Base-by-base conservation (phyloP, 2,113 vertebrate genomes). In the Lepisosteus oculatus region DNA sequence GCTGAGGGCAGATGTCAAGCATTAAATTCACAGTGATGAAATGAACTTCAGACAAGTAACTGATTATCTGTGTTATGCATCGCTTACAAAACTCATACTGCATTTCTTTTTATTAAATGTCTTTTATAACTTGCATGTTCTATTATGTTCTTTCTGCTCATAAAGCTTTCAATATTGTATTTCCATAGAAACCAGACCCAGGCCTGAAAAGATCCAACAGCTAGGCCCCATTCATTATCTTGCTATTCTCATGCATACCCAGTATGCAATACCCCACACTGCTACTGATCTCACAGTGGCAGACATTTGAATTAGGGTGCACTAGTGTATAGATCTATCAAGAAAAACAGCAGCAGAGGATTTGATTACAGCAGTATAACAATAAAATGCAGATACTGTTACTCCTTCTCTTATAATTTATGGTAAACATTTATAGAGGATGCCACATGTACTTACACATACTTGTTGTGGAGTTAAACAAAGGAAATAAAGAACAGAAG, bases 211-310 rank as follows among this genome's bases (percentile, higher is more conserved):
- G 57, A 65, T 17, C 43, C 17, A 5, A 51, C 47, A 5, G 6
- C 45, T 67, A 29, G 57, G 44, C 43, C 15, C 68, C 69, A 57
- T 57, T 74, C 62, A 67, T 43, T 64, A 57, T 14, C 29, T 51
- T 67, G 43, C n/a, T 43, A n/a, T 67, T 77, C 72, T 73, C 67
- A 65, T 42, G 54, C 65, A 70, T 43, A 11, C 11, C 42, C 62
- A 62, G 17, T 62, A 41, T 63, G 42, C 64, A 65, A 54, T 17
- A 15, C 65, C 15, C 15, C 41, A 29, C 65, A 13, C 41, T 13
- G 17, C 59, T 5, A 65, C 57, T 15, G 61, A 67, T 62, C 69
- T 51, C 11, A 51, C 47, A n/a, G 66, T 59, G 54, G 55, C 66
- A 63, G 61, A 14, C 13, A 61, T 17, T 42, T 17, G 12, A 43